A percentile compares a stretch with the other conserved stretches of the same genome.
phyloP scores from a whole-genome alignment of 53 echinoderm and acorn worm species.

The Apostichopus leukothele region DNA sequence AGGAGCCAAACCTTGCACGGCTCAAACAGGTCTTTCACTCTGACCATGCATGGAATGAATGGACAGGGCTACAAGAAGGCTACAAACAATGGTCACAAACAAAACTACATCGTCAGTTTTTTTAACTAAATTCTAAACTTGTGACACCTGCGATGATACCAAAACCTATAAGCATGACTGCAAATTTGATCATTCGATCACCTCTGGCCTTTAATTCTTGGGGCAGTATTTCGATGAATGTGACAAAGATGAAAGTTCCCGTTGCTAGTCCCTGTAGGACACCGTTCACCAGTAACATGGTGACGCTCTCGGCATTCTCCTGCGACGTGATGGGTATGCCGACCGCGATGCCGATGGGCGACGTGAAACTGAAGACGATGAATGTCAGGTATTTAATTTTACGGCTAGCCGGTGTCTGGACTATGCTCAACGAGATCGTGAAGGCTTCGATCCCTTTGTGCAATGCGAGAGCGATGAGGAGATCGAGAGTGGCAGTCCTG shows the following conservation, averaged over 20 bases:
- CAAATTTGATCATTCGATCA: conserved; percentile 72
- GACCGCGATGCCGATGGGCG: conserved; percentile 81
- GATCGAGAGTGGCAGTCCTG: conserved; percentile 60
- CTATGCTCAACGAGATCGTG: conserved; percentile 78
- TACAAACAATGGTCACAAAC: conserved; percentile 42
- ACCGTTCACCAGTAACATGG: conserved; percentile 69
- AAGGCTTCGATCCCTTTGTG: conserved; percentile 95
- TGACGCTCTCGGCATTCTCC: conserved; percentile 38
- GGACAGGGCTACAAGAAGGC: conserved; percentile 80
- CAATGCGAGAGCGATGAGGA: conserved; percentile 81
- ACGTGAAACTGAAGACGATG: conserved; percentile 72
- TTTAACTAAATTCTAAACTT: conserved; percentile 37
- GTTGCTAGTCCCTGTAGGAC: conserved; percentile 90
- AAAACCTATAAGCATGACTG: conserved; percentile 72
- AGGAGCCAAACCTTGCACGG: too few relatives aligned
- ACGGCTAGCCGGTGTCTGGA: conserved; percentile 59
- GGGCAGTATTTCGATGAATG: conserved; percentile 91
- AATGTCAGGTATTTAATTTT: conserved; percentile 57
- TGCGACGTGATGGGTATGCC: conserved; percentile 76
- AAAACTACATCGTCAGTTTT: too few relatives aligned
- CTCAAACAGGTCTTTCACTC: too few relatives aligned
- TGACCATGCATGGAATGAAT: conserved; percentile 61
- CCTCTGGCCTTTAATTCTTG: conserved; percentile 71
- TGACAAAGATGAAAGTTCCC: conserved; percentile 93
- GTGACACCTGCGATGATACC: conserved; percentile 68